Conservation (phyloP, 2,888 invertebrate genomes). For the Fissipunctia ypsillon region DNA sequence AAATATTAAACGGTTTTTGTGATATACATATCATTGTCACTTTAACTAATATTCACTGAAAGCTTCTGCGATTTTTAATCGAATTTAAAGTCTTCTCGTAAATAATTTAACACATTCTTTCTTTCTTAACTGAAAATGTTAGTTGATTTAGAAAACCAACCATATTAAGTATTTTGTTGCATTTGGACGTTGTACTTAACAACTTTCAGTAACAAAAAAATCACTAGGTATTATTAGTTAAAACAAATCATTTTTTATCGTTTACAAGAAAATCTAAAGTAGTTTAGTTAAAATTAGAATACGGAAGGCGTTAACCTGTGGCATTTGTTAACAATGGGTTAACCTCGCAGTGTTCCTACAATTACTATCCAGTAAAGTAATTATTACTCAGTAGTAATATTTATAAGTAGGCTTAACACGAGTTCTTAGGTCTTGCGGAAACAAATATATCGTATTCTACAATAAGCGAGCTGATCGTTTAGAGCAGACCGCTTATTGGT, state of each 20-base stretch:
- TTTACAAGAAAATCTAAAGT: slow-evolving; percentile 27
- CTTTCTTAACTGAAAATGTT: no score
- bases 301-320: slow-evolving; percentile 49
- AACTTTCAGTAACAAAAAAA: slow-evolving; percentile 10
- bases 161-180: neutral
- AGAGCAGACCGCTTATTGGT: neutral
- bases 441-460: neutral
- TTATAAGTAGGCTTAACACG: slow-evolving; percentile 19
- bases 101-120: neutral
- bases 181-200: neutral
- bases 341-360: slow-evolving; percentile 47
- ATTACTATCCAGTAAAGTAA: slow-evolving; percentile 35
- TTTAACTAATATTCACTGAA: neutral
- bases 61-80: neutral
- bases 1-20: slow-evolving; percentile 31
- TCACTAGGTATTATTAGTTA: neutral
- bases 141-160: no score
- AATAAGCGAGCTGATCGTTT: neutral
- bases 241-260: slow-evolving; percentile 26
- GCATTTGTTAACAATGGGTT: slow-evolving; percentile 50
- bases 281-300: slow-evolving; percentile 49
- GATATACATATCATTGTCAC: slow-evolving; percentile 12
- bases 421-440: slow-evolving; percentile 30
- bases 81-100: neutral
- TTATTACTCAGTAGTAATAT: slow-evolving; percentile 15